phyloP scores from a whole-genome alignment of 2,797 vertebrate species.

The Prionace glauca region DNA sequence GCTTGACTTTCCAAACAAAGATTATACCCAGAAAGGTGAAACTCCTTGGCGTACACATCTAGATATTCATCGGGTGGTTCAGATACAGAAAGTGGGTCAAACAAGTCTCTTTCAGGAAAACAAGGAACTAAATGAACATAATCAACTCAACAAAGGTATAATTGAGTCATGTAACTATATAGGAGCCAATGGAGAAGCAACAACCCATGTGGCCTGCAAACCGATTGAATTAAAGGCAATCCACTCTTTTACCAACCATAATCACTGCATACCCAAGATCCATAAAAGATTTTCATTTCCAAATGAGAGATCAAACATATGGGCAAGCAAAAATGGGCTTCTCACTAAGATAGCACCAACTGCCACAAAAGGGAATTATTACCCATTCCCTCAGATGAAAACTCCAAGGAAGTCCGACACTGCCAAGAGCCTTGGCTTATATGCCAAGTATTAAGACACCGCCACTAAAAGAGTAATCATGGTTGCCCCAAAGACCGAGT shows the following conservation, averaged over 20 bases:
- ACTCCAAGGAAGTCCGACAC: neutral
- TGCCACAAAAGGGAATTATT: neutral
- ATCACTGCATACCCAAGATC: constrained; percentile 10
- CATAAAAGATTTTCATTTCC: constrained; percentile 32
- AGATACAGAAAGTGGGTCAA: neutral
- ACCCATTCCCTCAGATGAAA: constrained; percentile 34
- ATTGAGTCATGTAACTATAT: neutral
- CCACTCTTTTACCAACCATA: neutral
- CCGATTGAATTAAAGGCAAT: neutral
- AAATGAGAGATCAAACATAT: constrained; percentile 33
- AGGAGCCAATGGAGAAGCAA: neutral
- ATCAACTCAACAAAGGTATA: neutral
- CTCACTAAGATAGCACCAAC: neutral
- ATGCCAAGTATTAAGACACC: neutral
- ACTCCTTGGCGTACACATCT: constrained; percentile 65
- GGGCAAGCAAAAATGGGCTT: neutral
- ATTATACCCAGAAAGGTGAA: constrained; percentile 39
- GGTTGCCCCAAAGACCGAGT: neutral
- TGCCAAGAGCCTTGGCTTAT: constrained; percentile 29
- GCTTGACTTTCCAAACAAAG: constrained; percentile 41
- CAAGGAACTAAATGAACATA: neutral
- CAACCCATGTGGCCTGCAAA: neutral
- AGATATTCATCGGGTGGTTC: constrained; percentile 54
- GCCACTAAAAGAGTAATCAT: neutral
- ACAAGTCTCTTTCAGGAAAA: neutral